These are phyloP conservation scores for Standfussiana lucernea DNA, from an alignment of 2,888 invertebrate genomes.

Conservation along the genomic window DNA sequence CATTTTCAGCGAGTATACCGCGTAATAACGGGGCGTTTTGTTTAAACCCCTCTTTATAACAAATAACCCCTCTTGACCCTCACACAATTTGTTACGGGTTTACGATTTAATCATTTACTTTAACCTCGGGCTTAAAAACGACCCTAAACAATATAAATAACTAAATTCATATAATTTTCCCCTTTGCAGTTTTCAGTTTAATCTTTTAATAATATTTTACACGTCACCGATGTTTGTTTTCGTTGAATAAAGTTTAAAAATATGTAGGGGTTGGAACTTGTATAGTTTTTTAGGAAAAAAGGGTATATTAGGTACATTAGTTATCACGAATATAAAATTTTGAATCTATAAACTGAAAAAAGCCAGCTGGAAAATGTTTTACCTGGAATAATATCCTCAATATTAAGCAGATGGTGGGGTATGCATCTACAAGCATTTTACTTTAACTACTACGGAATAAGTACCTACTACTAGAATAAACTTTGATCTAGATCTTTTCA, in stretches of 20 bases:
- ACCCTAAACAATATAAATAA: conserved; percentile 63
- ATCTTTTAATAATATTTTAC: conserved; percentile 49
- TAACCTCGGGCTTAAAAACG: conserved; percentile 60
- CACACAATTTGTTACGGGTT: conserved; percentile 66
- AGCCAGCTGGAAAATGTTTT: background rate
- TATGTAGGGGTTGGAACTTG: background rate
- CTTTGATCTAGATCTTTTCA: background rate
- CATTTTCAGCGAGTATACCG: conserved; percentile 56
- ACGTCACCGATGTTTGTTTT: conserved; percentile 15
- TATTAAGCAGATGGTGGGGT: background rate
- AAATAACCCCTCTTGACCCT: conserved; percentile 65
- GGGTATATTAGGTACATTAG: background rate
- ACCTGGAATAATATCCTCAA: background rate
- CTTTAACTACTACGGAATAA: background rate
- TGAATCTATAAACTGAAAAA: background rate
- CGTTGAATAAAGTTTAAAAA: background rate
- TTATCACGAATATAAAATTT: background rate
- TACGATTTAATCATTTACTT: conserved; percentile 66
- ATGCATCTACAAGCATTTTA: background rate
- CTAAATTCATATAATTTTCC: conserved; percentile 52
- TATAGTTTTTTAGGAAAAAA: background rate
- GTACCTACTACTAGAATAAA: background rate
- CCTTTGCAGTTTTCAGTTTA: conserved; percentile 38
- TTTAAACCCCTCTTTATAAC: conserved; percentile 62
- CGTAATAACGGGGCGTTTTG: conserved; percentile 52